Base-by-base conservation (phyloP, 1,140 invertebrate genomes). In the Gonioctena quinquepunctata region DNA sequence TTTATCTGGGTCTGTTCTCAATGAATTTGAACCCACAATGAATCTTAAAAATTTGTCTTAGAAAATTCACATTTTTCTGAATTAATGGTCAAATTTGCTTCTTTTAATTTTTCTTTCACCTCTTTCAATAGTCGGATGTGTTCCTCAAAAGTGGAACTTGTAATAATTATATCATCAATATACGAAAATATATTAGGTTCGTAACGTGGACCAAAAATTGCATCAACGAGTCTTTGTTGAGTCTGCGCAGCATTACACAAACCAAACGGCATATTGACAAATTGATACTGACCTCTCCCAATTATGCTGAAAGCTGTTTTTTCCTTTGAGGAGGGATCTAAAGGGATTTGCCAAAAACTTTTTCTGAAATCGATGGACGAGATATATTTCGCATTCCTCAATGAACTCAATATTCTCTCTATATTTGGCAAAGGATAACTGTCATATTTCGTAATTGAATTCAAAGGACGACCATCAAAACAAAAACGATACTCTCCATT, bases 301-400 rank as follows among this genome's bases (percentile, higher is more conserved):
- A 60, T 27, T n/a, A 69, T 28, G 1, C 68, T 42, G 66, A 79
- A 77, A 33, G 80, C 83, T 0, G 84, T 86, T 62, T 79, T 77
- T 67, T 73, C 73, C n/a, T 64, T 64, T 19, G 76, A 76, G 7
- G 18, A 8, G 5, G 54, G 26, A 52, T 73, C 67, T 11, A 79
- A 42, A 21, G 74, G 74, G 8, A 84, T 80, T 72, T 83, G 81
- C 77, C 78, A 83, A 74, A 81, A 84, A 4, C 76, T 76, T 28
- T 74, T 73, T 16, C 66, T 70, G 18, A 83, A 68, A 76, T 84
- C 83, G 5, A 83, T 74, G 1, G 75, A 73, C 0, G 76, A 77
- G 5, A 84, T 67, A 67, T 65, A 83, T 22, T 66, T 74, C 4
- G 82, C 77, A 54, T 79, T 72, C 18, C 64, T 59, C 6, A 81